phyloP scores from a whole-genome alignment of 2,113 vertebrate genomes.

The Felis catus region F.catus_Fca126_mat1.0 CM031424.1:28329501-28330000 shows the following conservation, averaged over 20 bases:
- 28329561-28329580: background rate
- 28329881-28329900: constrained; percentile 92
- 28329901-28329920: constrained; percentile 87
- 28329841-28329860: constrained; percentile 89
- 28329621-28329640: background rate
- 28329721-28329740: background rate
- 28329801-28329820: background rate
- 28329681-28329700: background rate
- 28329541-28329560: background rate
- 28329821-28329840: constrained; percentile 92
- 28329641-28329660: background rate
- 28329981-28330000: background rate
- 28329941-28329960: constrained; percentile 89
- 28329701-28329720: background rate
- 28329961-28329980: background rate
- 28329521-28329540: background rate
- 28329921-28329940: constrained; percentile 95
- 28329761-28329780: background rate
- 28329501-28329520: background rate
- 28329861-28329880: constrained; percentile 92
- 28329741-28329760: background rate
- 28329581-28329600: background rate
- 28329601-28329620: background rate
- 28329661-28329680: background rate
- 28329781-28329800: background rate